Conservation (phyloP, 2,797 vertebrate genomes). For the Parambassis ranga region DNA sequence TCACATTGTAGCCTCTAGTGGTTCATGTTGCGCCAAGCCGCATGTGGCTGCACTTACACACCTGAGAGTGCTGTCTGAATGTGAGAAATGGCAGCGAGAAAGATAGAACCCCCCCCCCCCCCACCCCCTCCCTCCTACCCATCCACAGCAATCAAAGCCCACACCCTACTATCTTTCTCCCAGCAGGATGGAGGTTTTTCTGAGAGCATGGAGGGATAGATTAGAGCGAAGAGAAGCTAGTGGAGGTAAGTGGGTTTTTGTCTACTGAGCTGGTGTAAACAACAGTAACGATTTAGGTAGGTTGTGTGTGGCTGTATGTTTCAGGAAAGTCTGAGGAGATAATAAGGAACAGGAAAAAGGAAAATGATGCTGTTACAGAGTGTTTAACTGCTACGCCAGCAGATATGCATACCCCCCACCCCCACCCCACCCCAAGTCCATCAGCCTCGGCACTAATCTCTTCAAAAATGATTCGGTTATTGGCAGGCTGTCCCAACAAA, state of each 20-base stretch:
- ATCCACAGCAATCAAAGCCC: slow-evolving; percentile 49
- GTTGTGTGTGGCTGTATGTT: slow-evolving; percentile 14
- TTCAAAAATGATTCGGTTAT: slow-evolving; percentile 45
- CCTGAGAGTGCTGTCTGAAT: slow-evolving; percentile 28
- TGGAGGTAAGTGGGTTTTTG: slow-evolving; percentile 16
- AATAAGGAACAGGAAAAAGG: neutral
- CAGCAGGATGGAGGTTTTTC: slow-evolving; percentile 37
- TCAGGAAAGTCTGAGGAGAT: neutral
- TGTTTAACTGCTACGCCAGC: slow-evolving; percentile 7
- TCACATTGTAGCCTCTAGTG: slow-evolving; percentile 6
- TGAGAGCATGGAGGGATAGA: slow-evolving; percentile 14
- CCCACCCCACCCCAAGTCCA: slow-evolving; percentile 26
- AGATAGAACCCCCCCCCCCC: neutral
- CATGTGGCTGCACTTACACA: slow-evolving; percentile 38
- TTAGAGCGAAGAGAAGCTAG: slow-evolving; percentile 29
- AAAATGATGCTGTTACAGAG: slow-evolving; percentile 1
- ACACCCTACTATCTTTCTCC: slow-evolving; percentile 34
- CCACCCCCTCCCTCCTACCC: slow-evolving; percentile 21
- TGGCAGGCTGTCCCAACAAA: slow-evolving; percentile 44
- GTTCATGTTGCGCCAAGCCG: slow-evolving; percentile 33
- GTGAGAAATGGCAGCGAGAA: slow-evolving; percentile 30
- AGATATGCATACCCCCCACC: slow-evolving; percentile 12
- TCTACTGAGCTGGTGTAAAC: slow-evolving; percentile 24
- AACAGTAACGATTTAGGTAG: slow-evolving; percentile 18
- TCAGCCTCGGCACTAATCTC: slow-evolving; percentile 49